Base-by-base conservation (phyloP, 2,888 invertebrate genomes). In the Pycnomerus fuliginosus region DNA sequence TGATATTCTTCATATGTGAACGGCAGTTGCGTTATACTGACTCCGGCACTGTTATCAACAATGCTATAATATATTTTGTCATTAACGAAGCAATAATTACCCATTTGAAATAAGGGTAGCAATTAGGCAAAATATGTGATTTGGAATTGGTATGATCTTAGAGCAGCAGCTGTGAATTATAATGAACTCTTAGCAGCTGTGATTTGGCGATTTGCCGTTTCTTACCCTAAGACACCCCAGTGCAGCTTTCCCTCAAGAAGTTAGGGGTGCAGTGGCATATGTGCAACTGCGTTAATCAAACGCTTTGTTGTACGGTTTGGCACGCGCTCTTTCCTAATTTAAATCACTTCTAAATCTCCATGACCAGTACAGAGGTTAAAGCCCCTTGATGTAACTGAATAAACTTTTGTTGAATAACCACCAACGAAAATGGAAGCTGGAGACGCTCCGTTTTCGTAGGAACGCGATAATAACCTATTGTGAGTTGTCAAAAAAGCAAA, bases 131-230 rank as follows among this genome's bases (percentile, higher is more conserved):
- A n/a, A n/a, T n/a, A n/a, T n/a, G n/a, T n/a, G n/a, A n/a, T n/a
- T n/a, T n/a, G n/a, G n/a, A n/a, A n/a, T n/a, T 36, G 31, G 31
- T 38, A 37, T 29, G 28, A 40, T 48, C 29, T 53, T 50, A 39
- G 38, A 8, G 45, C n/a, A 50, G 50, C 53, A 56, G 55, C 44
- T 56, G 53, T 53, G 52, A 49, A 41, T 36, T 51, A 50, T 54
- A 49, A 50, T 50, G 54, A 54, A 50, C 52, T 53, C 53, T 41
- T 47, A 48, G 58, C 60, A 61, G 60, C 58, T 61, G 58, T 55
- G 58, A 58, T 59, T 57, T 58, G 49, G 50, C 52, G 55, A 57
- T 56, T 59, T 58, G 53, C 56, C 58, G 58, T 58, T 61, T 60
- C 58, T 55, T 59, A 56, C 58, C 58, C 56, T 47, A 56, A 58